Conservation (phyloP, 2,113 vertebrate genomes). For the Perca fluviatilis region DNA sequence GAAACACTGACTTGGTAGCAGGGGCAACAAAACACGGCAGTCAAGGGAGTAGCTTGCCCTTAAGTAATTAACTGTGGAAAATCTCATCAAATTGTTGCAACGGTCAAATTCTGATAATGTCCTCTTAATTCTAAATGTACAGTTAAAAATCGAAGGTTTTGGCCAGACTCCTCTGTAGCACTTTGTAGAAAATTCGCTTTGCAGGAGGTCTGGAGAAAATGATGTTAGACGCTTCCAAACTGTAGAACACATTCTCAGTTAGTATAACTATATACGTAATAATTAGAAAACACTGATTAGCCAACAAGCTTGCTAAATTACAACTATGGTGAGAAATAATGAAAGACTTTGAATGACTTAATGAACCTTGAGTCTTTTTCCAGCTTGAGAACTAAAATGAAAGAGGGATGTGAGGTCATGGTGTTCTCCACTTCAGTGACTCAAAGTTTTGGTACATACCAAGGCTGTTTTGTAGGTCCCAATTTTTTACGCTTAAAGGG, state of each 20-base stretch:
- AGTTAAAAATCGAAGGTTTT: background rate
- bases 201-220: constrained; percentile 9
- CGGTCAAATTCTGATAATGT: background rate
- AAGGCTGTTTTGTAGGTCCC: background rate
- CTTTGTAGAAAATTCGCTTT: background rate
- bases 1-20: constrained; percentile 42
- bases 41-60: background rate
- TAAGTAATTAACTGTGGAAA: constrained; percentile 26
- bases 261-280: background rate
- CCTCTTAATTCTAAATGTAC: background rate
- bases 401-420: background rate
- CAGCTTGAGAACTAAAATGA: background rate
- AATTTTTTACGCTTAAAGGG: too few species aligned
- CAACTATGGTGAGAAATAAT: background rate
- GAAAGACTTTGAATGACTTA: background rate
- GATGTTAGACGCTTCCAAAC: background rate
- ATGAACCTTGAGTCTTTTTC: background rate
- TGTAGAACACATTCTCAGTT: background rate
- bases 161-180: background rate
- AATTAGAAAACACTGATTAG: background rate
- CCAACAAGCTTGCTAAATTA: background rate
- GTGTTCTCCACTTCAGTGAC: background rate
- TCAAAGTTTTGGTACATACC: background rate
- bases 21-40: constrained; percentile 9
- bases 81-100: background rate